phyloP scores from a whole-genome alignment of 2,113 vertebrate genomes.

The Strigops habroptila region DNA sequence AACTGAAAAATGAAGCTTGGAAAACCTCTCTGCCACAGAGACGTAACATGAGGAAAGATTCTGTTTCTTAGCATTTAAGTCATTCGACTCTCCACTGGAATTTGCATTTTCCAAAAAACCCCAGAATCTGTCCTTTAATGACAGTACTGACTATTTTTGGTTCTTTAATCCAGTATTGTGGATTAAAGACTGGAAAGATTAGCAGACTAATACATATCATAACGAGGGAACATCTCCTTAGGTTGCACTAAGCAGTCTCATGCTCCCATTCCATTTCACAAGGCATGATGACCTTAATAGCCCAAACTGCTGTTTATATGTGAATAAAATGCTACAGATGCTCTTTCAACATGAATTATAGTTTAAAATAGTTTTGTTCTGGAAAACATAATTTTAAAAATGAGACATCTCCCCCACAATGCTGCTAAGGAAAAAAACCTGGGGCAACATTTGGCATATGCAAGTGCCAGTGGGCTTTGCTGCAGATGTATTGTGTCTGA shows the following conservation, averaged over 20 bases:
- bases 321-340: neutral
- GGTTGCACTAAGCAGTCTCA: neutral
- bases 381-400: neutral
- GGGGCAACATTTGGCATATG: neutral
- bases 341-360: neutral
- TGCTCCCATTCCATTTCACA: neutral
- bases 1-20: neutral
- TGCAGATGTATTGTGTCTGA: neutral
- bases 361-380: neutral
- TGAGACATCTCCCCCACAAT: neutral
- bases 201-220: neutral
- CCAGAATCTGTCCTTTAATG: neutral
- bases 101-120: neutral
- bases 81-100: neutral
- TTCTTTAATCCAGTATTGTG: neutral
- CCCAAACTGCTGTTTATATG: neutral
- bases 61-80: neutral
- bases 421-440: neutral
- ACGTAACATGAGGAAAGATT: neutral
- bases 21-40: neutral
- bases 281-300: neutral
- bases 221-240: neutral
- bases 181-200: slow-evolving; percentile 25
- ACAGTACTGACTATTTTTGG: slow-evolving; percentile 9
- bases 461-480: neutral